Base-by-base conservation (phyloP, 2,888 invertebrate species). In the Anorthoa munda region DNA sequence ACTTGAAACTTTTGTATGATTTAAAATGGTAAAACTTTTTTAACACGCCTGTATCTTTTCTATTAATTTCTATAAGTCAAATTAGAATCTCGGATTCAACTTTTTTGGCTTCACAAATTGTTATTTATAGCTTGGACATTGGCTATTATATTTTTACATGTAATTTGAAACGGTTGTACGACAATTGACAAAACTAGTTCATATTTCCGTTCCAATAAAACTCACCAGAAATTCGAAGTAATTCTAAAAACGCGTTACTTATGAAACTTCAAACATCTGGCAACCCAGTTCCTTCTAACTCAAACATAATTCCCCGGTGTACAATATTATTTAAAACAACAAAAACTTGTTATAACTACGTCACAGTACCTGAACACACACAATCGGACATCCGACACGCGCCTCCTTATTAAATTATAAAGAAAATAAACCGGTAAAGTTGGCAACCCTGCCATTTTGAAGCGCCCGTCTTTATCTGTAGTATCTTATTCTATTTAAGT, bases 391-490 rank as follows among this genome's bases (percentile, higher is more conserved):
- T 91, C 93, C 91, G 93, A 93, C 95, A 94, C 94, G 93, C 91
- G 94, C 81, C 86, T 89, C 85, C 93, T 94, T 95, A 94, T 95
- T 95, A 94, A 95, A 95, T 95, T 94, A 94, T 92, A 93, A 94
- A 93, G 92, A 94, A 95, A 94, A 93, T 89, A 93, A 91, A 92
- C 93, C 90, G 90, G 92, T 92, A 89, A 86, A 86, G 71, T 82
- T 72, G 76, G 75, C 84, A 83, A 83, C 70, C 72, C 73, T 53
- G 76, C 77, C 73, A 77, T 66, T 81, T 75, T 45, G 51, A 83
- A 83, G 83, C 78, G 71, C 45, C 60, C 56, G 60, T 53, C 69
- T 17, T 66, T 74, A 61, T 66, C 65, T 70, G 13, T 53, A 39
- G 46, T 63, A 63, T 79, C 61, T 75, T 64, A 64, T 73, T 66